A percentile compares a stretch with the other conserved stretches of the same genome.
phyloP scores from a whole-genome alignment of 2,113 vertebrate genomes.

The Jaculus jaculus region DNA sequence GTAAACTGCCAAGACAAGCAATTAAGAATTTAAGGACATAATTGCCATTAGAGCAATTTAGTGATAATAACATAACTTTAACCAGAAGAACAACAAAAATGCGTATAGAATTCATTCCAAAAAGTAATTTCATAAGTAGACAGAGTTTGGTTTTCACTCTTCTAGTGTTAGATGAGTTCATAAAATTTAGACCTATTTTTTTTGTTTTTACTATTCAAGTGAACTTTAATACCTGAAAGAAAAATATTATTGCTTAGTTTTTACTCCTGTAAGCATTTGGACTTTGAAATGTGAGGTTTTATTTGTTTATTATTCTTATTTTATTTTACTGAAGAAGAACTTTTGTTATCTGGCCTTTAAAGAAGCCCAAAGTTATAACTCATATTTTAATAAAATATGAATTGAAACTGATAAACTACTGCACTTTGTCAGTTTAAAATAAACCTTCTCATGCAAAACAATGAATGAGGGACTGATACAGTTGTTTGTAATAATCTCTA shows the following conservation, averaged over 20 bases:
- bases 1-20: conserved; percentile 50
- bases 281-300: neutral
- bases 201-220: conserved; percentile 7
- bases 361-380: neutral
- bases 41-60: conserved; percentile 16
- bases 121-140: conserved; percentile 35
- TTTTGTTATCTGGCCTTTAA: neutral
- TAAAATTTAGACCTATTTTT: conserved; percentile 29
- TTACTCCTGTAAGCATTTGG: neutral
- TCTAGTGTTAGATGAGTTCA: neutral
- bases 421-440: neutral
- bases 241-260: neutral
- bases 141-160: neutral
- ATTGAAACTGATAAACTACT: conserved; percentile 12
- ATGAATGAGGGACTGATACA: neutral
- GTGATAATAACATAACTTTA: conserved; percentile 26
- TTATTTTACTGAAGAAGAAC: neutral
- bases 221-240: neutral
- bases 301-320: neutral
- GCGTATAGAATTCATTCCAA: conserved; percentile 35
- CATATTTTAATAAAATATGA: conserved; percentile 30
- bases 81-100: conserved; percentile 32
- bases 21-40: conserved; percentile 14
- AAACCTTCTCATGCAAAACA: neutral
- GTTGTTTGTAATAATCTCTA: neutral